A percentile compares a stretch with the other conserved stretches of the same genome.
Conservation (phyloP, 2,113 vertebrate genomes). For the Eulemur rufifrons region DNA sequence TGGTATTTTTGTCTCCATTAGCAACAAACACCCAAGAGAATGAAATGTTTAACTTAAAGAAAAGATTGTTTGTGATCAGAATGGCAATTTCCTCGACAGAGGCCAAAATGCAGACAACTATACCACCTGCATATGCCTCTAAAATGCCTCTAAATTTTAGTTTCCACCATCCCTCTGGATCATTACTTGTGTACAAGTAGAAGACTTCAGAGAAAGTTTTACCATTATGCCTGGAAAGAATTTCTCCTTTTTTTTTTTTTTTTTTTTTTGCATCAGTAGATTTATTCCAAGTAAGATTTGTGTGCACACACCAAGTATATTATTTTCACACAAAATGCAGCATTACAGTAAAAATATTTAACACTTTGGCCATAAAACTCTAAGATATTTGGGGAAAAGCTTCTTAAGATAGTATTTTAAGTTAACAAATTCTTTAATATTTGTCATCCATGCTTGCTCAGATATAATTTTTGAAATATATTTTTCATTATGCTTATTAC, state of each 20-base stretch:
- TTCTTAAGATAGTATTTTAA: neutral
- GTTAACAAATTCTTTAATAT: neutral
- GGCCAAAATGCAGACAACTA: constrained; percentile 56
- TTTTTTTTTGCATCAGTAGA: neutral
- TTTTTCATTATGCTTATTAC: neutral
- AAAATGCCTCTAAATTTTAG: neutral
- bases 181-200: neutral
- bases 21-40: constrained; percentile 74
- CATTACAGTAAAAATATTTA: neutral
- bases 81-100: constrained; percentile 78
- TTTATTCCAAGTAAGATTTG: constrained; percentile 63
- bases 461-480: constrained; percentile 20
- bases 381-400: neutral
- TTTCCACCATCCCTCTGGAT: constrained; percentile 45
- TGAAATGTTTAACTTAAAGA: constrained; percentile 74
- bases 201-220: constrained; percentile 12
- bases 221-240: constrained; percentile 8
- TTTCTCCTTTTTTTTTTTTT: neutral
- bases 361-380: neutral
- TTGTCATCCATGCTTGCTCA: neutral
- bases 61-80: constrained; percentile 76
- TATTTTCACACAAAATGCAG: constrained; percentile 21
- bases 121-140: constrained; percentile 33
- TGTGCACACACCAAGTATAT: neutral
- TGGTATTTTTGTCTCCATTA: constrained; percentile 83